Evolutionary conservation across 2,888 invertebrate genomes (phyloP), one percentile per base, ranked within the genome.

Genomic region (Plemyria rubiginata): DNA sequence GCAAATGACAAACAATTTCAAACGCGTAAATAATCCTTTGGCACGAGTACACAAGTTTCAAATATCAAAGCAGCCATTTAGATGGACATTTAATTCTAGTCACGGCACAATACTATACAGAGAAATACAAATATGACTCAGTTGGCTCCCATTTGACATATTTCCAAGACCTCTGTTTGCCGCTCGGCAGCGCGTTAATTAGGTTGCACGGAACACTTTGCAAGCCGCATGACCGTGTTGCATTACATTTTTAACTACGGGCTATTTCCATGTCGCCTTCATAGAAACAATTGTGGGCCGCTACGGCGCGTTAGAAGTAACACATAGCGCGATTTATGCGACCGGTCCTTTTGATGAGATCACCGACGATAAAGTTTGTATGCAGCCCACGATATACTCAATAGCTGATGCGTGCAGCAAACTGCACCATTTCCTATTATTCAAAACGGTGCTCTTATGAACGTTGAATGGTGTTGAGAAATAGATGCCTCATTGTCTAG

Each of bases 331-430:
- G 83, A 86, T 90, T 93, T 86, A 93, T 90, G 84, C 82, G 88
- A 88, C 92, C 92, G 91, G 93, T 86, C 82, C 86, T 86, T 88
- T 93, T 94, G 87, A 93, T 92, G 92, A 92, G 86, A 90, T 92
- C 92, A 92, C 81, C 85, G 82, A 73, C 72, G 71, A 81, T 85
- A 83, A 84, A 88, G 88, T 91, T 88, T 88, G 91, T 90, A 92
- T 92, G 90, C 91, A 79, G 80, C 80, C 81, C 79, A 81, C 86
- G 87, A 84, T 90, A 88, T 88, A 87, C 85, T 86, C 86, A 81
- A 88, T 88, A 87, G 83, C 84, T 85, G 84, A 83, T 85, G 86
- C 88, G 82, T 85, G 85, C 84, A 85, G 74, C 82, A 82, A 77
- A 80, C 85, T 90, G 90, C 85, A 91, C 88, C 87, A 87, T 88